These are phyloP conservation scores for Coregonus suidteri DNA, from an alignment of 2,797 vertebrate genomes.

Conservation along the genomic window DNA sequence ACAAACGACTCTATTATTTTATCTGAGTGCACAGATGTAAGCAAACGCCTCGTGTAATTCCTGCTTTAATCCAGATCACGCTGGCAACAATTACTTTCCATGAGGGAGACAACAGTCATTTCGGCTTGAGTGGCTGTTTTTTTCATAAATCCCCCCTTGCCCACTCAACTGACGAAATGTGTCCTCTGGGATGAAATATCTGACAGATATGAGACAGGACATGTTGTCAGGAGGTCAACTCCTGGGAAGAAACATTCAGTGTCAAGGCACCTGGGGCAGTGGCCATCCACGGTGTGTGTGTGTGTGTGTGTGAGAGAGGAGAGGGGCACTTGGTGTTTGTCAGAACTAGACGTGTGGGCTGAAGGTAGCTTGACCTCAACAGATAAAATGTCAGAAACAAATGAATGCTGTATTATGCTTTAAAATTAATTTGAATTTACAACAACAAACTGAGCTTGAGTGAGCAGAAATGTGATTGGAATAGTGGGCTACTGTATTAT, in stretches of 20 bases:
- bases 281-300: not conserved
- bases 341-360: not conserved
- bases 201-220: conserved; percentile 24
- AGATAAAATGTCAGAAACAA: not conserved
- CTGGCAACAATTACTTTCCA: not conserved
- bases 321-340: not conserved
- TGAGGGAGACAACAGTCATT: not conserved
- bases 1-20: not conserved
- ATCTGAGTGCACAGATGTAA: not conserved
- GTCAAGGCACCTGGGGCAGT: conserved; percentile 7
- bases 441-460: not conserved
- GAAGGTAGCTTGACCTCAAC: not conserved
- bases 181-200: conserved; percentile 33
- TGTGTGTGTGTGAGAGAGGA: not conserved
- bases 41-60: not conserved
- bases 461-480: too few relatives aligned
- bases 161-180: not conserved
- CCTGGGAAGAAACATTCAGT: conserved; percentile 18
- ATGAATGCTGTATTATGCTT: too few relatives aligned
- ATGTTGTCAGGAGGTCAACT: conserved; percentile 29
- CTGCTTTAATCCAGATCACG: not conserved
- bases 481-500: not conserved
- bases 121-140: not conserved
- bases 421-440: not conserved
- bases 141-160: not conserved